phyloP scores from a whole-genome alignment of 2,113 vertebrate species.

The Aramus guarauna region DNA sequence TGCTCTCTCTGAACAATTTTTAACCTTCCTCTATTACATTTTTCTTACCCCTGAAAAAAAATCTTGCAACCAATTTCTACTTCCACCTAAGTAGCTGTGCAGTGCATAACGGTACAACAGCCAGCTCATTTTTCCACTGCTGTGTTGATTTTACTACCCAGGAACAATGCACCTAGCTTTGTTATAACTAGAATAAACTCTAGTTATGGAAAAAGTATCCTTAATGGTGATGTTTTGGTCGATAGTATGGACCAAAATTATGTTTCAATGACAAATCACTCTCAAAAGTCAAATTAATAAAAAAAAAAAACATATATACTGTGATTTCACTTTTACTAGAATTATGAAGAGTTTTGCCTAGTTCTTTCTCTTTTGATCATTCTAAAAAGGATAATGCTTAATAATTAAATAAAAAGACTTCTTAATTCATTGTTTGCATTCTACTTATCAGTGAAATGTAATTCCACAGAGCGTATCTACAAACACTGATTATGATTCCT shows the following conservation, averaged over 20 bases:
- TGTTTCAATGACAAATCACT: not conserved
- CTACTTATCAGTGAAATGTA: not conserved
- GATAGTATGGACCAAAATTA: not conserved
- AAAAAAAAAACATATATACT: not conserved
- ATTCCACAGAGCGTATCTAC: not conserved
- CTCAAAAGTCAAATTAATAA: not conserved
- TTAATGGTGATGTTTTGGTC: not conserved
- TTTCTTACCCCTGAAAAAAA: not conserved
- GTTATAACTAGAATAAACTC: not conserved
- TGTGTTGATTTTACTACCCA: not conserved
- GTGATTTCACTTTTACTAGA: not conserved
- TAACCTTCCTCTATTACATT: not conserved
- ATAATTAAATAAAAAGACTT: not conserved
- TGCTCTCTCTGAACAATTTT: not conserved
- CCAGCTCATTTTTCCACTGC: not conserved
- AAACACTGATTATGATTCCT: not conserved
- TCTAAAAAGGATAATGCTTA: not conserved
- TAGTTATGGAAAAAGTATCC: not conserved
- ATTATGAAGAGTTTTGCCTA: not conserved
- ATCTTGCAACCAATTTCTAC: not conserved
- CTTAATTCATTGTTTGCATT: not conserved
- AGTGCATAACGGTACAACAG: not conserved
- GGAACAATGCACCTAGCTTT: not conserved
- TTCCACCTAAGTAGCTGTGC: not conserved
- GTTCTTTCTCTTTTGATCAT: not conserved